Conservation (phyloP, 1,140 invertebrate genomes). For the Acyrthosiphon pisum region DNA sequence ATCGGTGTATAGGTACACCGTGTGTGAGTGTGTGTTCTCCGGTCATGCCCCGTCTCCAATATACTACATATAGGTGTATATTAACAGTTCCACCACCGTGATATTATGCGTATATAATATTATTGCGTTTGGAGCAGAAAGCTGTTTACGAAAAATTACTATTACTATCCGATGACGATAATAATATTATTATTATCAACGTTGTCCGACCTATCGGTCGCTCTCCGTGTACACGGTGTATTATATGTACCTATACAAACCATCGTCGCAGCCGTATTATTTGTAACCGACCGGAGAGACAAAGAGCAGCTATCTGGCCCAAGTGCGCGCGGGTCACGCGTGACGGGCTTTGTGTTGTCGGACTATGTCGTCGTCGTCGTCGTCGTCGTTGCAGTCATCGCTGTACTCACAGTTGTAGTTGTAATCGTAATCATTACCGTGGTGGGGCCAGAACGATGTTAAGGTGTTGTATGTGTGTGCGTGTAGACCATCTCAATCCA, state of each 20-base stretch:
- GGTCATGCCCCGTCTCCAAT: background rate
- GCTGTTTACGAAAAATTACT: background rate
- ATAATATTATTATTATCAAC: background rate
- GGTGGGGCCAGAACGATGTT: constrained; percentile 1
- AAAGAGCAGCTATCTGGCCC: constrained; percentile 41
- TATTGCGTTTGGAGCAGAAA: background rate
- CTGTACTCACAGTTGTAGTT: background rate
- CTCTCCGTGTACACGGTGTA: background rate
- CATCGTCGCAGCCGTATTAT: background rate
- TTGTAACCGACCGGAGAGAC: constrained; percentile 33
- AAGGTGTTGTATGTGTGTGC: background rate
- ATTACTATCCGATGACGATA: background rate
- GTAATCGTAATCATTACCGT: background rate
- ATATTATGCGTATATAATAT: background rate
- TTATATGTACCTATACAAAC: background rate
- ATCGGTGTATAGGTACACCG: background rate
- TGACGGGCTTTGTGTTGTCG: constrained; percentile 48
- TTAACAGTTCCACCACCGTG: background rate
- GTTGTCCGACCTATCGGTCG: background rate
- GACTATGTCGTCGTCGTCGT: background rate
- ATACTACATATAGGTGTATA: background rate
- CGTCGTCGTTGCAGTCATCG: background rate
- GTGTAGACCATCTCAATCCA: background rate
- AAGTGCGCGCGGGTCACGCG: constrained; percentile 50
- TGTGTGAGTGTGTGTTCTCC: background rate